phyloP scores from a whole-genome alignment of 2,888 invertebrate genomes.

The Cantharis lateralis region DNA sequence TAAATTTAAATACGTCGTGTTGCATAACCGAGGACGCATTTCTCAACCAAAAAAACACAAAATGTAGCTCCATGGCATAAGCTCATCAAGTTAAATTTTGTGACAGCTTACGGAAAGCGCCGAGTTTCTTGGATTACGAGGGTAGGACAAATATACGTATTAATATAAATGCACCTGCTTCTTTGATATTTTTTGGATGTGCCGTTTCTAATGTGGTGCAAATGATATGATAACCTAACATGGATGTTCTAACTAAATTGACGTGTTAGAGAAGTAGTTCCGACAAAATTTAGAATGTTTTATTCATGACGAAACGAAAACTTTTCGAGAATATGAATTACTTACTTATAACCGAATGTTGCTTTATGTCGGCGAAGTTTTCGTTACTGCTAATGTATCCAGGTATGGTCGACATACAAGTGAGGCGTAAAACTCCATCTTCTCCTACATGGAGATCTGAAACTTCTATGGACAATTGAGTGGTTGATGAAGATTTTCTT shows the following conservation, averaged over 20 bases:
- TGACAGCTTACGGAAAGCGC: neutral
- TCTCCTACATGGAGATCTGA: constrained; percentile 72
- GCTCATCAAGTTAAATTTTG: neutral
- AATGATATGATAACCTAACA: neutral
- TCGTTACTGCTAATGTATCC: constrained; percentile 73
- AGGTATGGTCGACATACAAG: constrained; percentile 79
- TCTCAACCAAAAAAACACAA: neutral
- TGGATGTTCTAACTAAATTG: constrained; percentile 4
- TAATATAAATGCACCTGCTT: neutral
- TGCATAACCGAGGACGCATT: neutral
- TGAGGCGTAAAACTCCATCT: constrained; percentile 72
- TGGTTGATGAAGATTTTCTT: constrained; percentile 61
- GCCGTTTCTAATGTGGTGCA: neutral
- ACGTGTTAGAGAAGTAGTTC: constrained; percentile 1
- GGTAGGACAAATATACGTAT: neutral
- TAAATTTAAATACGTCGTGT: neutral
- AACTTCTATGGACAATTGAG: constrained; percentile 75
- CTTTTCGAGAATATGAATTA: constrained; percentile 30
- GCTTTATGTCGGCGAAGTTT: constrained; percentile 74
- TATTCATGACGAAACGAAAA: neutral
- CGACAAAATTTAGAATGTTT: neutral
- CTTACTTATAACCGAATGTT: constrained; percentile 75
- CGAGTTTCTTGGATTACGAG: neutral
- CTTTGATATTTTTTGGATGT: neutral
- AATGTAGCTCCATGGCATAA: neutral